A percentile compares a stretch with the other conserved stretches of the same genome.
Conservation (phyloP, 2,797 vertebrate species). For the Micrastur ruficollis region DNA sequence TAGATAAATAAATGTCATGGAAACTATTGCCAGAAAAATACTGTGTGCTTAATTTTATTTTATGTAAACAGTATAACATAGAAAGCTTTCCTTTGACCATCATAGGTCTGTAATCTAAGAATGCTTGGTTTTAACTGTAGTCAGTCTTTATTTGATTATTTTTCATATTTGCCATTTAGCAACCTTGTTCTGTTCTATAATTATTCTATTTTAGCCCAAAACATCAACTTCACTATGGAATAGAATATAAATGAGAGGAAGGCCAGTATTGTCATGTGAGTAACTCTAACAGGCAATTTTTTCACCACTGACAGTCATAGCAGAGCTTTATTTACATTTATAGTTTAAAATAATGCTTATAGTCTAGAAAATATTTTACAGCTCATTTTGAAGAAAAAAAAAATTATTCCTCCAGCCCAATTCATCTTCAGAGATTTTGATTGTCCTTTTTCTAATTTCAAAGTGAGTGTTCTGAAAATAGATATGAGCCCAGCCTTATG, state of each 20-base stretch:
- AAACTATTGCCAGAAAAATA: not conserved
- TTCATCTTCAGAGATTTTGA: not conserved
- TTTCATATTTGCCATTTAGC: not conserved
- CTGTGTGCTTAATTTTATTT: not conserved
- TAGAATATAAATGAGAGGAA: not conserved
- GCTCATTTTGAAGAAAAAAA: not conserved
- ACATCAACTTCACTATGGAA: not conserved
- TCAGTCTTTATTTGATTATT: not conserved
- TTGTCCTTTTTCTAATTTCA: not conserved
- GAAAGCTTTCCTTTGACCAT: not conserved
- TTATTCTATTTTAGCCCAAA: not conserved
- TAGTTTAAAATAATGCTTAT: not conserved
- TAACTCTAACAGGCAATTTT: not conserved
- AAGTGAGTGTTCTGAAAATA: not conserved
- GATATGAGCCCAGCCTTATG: not conserved
- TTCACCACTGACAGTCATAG: not conserved
- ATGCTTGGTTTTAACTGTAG: not conserved
- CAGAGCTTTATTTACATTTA: not conserved
- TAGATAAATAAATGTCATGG: not conserved
- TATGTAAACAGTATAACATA: not conserved
- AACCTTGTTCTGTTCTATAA: not conserved
- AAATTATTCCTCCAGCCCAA: not conserved
- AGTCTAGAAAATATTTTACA: not conserved
- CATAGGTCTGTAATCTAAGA: not conserved
- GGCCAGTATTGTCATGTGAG: not conserved